These are phyloP conservation scores for Cynopterus sphinx DNA, from an alignment of 2,797 vertebrate species.

Conservation along the genomic window DNA sequence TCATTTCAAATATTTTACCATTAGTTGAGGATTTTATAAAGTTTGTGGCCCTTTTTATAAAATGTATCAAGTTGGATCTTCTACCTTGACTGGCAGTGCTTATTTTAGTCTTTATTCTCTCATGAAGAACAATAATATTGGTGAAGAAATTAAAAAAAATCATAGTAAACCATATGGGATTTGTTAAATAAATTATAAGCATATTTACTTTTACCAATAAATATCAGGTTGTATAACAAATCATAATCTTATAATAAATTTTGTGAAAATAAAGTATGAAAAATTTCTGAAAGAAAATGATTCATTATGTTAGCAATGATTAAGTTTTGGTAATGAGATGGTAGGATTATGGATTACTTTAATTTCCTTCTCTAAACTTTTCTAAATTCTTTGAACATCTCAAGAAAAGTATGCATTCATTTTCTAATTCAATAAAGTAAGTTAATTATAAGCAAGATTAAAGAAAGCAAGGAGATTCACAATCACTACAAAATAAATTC, in stretches of 20 bases:
- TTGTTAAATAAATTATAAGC: not conserved
- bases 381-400: not conserved
- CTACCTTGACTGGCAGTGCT: not conserved
- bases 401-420: not conserved
- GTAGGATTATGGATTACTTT: not conserved
- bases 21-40: not conserved
- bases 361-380: conserved; percentile 26
- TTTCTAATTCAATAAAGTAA: not conserved
- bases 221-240: not conserved
- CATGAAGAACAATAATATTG: not conserved
- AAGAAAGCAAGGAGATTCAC: not conserved
- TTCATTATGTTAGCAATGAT: not conserved
- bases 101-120: not conserved
- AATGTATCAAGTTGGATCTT: not conserved
- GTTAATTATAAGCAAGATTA: not conserved
- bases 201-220: not conserved
- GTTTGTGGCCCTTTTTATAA: not conserved
- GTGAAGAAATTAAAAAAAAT: not conserved
- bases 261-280: conserved; percentile 10
- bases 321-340: not conserved
- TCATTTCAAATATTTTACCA: not conserved
- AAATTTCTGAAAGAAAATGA: conserved; percentile 22
- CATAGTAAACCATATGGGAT: not conserved
- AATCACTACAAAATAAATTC: not conserved
- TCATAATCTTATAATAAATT: not conserved